Conservation (phyloP, 2,113 vertebrate genomes). For the Gambusia holbrooki region DNA sequence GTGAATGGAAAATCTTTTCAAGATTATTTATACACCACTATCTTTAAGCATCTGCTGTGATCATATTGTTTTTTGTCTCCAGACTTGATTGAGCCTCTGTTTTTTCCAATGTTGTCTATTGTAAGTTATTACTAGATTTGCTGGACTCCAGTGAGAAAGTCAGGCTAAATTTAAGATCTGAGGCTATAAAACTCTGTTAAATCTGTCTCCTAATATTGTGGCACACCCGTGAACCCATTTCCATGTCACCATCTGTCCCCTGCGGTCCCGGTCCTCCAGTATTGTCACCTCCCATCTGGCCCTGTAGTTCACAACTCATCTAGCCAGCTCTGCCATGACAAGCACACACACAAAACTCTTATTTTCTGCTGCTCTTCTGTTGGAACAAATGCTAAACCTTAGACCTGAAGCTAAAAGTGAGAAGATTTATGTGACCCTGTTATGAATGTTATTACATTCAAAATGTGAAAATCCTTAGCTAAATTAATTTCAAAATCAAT, state of each 20-base stretch:
- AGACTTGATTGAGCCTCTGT: neutral
- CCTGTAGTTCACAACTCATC: slow-evolving; percentile 42
- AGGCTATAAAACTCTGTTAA: neutral
- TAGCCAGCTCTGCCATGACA: slow-evolving; percentile 35
- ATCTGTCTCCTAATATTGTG: neutral
- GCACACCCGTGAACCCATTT: slow-evolving; percentile 6
- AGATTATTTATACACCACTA: no score
- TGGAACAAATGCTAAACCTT: slow-evolving; percentile 13
- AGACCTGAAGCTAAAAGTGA: slow-evolving; percentile 17
- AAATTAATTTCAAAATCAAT: no score
- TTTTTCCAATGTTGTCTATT: neutral
- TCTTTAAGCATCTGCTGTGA: no score
- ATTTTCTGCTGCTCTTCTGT: slow-evolving; percentile 26
- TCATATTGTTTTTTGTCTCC: no score
- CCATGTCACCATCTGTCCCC: slow-evolving; percentile 24
- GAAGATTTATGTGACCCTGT: slow-evolving; percentile 3
- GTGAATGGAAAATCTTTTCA: no score
- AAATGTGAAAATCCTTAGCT: no score
- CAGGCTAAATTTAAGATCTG: neutral
- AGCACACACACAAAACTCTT: slow-evolving; percentile 26
- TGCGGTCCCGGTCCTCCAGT: slow-evolving; percentile 27
- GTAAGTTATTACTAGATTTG: neutral
- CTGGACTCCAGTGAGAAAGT: neutral
- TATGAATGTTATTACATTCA: slow-evolving; percentile 2
- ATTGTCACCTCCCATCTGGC: slow-evolving; percentile 57